These are phyloP conservation scores for Daboia siamensis DNA, from an alignment of 2,113 vertebrate species.

Conservation along the genomic window DNA sequence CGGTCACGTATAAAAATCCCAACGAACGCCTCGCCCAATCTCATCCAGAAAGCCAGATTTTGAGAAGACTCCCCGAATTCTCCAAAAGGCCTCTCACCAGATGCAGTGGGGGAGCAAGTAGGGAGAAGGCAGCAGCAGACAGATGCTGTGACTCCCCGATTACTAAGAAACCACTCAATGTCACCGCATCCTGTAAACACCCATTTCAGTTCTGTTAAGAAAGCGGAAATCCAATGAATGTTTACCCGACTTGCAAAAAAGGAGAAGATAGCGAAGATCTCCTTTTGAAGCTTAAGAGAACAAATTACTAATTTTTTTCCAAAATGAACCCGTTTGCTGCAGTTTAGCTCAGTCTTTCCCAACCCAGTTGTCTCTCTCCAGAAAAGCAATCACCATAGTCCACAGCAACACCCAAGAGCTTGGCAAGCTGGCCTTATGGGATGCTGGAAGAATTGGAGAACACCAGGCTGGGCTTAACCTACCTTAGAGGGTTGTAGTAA, in stretches of 20 bases:
- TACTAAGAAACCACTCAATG: conserved; percentile 38
- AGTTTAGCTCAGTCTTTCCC: neutral
- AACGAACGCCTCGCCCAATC: neutral
- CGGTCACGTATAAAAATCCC: neutral
- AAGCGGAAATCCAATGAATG: neutral
- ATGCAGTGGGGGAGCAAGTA: accelerated
- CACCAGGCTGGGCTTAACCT: neutral
- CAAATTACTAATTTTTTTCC: neutral
- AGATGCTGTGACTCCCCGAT: neutral
- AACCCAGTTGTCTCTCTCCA: neutral
- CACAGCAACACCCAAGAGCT: neutral
- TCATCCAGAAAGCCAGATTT: neutral
- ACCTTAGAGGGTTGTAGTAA: neutral
- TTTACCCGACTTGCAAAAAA: accelerated
- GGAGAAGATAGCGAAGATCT: neutral
- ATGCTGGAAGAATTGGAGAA: neutral
- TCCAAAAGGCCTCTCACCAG: neutral
- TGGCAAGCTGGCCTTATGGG: neutral
- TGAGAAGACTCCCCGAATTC: neutral
- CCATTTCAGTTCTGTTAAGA: accelerated
- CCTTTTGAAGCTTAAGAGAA: neutral
- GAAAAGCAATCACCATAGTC: neutral
- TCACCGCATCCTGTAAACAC: conserved; percentile 55
- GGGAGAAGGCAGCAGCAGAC: neutral
- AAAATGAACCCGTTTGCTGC: neutral